Conservation (phyloP, 2,797 vertebrate species). For the Hoplostethus atlanticus region DNA sequence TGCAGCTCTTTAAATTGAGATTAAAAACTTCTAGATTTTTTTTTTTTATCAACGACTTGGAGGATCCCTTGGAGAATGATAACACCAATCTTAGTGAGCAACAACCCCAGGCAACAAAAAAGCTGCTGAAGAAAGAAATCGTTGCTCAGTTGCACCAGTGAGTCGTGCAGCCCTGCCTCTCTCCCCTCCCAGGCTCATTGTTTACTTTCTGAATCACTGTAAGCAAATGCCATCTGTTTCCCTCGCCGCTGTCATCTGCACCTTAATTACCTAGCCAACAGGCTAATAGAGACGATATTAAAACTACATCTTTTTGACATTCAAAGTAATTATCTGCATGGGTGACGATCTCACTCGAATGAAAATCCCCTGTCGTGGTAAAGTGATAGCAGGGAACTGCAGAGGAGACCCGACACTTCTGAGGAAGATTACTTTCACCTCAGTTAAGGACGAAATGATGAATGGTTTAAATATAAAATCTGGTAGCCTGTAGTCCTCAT, state of each 20-base stretch:
- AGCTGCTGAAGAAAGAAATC: constrained; percentile 41
- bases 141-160: constrained; percentile 37
- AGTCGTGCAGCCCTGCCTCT: constrained; percentile 74
- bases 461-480: neutral
- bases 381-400: constrained; percentile 58
- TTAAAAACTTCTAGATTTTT: constrained; percentile 36
- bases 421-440: constrained; percentile 20
- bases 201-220: constrained; percentile 97
- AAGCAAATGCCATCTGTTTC: constrained; percentile 99
- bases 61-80: constrained; percentile 35
- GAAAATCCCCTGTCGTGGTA: constrained; percentile 66
- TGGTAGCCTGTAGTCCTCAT: too few relatives aligned
- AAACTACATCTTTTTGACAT: constrained; percentile 99
- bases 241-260: constrained; percentile 94
- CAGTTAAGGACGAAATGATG: neutral
- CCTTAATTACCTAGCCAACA: constrained; percentile 98
- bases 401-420: constrained; percentile 19
- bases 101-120: neutral
- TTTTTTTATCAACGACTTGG: constrained; percentile 51
- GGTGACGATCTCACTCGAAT: constrained; percentile 88
- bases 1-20: constrained; percentile 33
- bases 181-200: constrained; percentile 88
- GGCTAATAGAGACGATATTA: constrained; percentile 99
- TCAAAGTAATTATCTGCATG: constrained; percentile 97
- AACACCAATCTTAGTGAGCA: constrained; percentile 33